These are phyloP conservation scores for Coenonympha arcania DNA, from an alignment of 2,888 invertebrate species.

Conservation along the genomic window DNA sequence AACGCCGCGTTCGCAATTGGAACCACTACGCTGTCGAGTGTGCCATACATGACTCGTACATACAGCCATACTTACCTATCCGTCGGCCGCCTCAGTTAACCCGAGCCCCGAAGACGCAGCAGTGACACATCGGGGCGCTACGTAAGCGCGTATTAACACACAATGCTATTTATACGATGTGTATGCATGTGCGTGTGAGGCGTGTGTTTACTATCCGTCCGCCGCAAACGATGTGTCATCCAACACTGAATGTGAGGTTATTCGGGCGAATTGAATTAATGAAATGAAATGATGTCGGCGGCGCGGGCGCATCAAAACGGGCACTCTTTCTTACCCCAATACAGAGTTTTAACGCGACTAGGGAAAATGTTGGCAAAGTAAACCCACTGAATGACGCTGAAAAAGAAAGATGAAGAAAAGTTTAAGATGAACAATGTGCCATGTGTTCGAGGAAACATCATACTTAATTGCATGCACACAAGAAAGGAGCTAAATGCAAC, in stretches of 20 bases:
- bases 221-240: slow-evolving; percentile 67
- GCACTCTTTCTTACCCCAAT: slow-evolving; percentile 14
- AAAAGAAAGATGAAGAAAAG: too few species aligned
- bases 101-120: slow-evolving; percentile 41
- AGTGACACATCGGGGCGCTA: slow-evolving; percentile 63
- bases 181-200: slow-evolving; percentile 49
- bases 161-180: slow-evolving; percentile 65
- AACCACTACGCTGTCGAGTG: slow-evolving; percentile 47
- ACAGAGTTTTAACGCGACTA: slow-evolving; percentile 30
- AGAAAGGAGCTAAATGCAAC: not conserved
- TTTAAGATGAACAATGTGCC: too few species aligned
- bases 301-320: slow-evolving; percentile 20
- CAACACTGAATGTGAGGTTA: slow-evolving; percentile 58
- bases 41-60: slow-evolving; percentile 36
- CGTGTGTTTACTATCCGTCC: slow-evolving; percentile 68
- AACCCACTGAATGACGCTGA: too few species aligned
- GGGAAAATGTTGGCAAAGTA: slow-evolving; percentile 32
- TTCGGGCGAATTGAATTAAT: slow-evolving; percentile 53
- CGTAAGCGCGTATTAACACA: slow-evolving; percentile 63
- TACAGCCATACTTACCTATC: slow-evolving; percentile 40
- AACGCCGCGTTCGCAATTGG: slow-evolving; percentile 50
- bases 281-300: slow-evolving; percentile 34
- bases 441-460: not conserved
- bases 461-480: not conserved
- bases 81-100: slow-evolving; percentile 45